Evolutionary conservation across 1,140 invertebrate species (phyloP), one percentile per base, ranked within the genome.

Genomic region (Trachymyrmex septentrionalis): DNA sequence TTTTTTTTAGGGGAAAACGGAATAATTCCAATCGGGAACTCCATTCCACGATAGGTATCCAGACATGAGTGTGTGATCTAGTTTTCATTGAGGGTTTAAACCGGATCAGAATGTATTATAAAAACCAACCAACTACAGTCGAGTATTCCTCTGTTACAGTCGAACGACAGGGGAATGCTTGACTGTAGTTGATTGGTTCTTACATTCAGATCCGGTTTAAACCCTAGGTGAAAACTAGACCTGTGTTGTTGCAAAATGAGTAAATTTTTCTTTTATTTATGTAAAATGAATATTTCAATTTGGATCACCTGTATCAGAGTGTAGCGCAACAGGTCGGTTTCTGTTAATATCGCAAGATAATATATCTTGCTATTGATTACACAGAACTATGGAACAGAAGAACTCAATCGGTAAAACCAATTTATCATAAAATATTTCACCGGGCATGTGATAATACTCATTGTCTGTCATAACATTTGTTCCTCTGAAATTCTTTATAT

Each of bases 321-420:
- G 34, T 44, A 75, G 76, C 59, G 61, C 27, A 88, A 86, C 75
- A 63, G 67, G 80, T 86, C 50, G 82, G 53, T 85, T 50, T 71
- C 53, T 77, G 67, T 76, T 57, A 71, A 73, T 77, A 69, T 85
- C 57, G 64, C 64, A 75, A 73, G 59, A 78, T 73, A 64, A n/a
- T 78, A n/a, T 78, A 84, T n/a, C 67, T 88, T 30, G 57, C 30
- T 90, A 90, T 59, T 77, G 87, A 72, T 89, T 90, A 90, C 14
- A 76, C 86, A 86, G 48, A 64, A 59, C 38, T 72, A 71, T 77
- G 38, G n/a, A 44, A 85, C 63, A 80, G 44, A 48, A 16, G 66
- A 85, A 71, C 69, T 90, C 75, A 53, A 38, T 87, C 57, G 86
- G 48, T 87, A 80, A 90, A 24, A 72, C 34, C 80, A 38, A 63